A percentile compares a stretch with the other conserved stretches of the same genome.
phyloP scores from a whole-genome alignment of 2,797 vertebrate species.

The Anguilla marmorata region DNA sequence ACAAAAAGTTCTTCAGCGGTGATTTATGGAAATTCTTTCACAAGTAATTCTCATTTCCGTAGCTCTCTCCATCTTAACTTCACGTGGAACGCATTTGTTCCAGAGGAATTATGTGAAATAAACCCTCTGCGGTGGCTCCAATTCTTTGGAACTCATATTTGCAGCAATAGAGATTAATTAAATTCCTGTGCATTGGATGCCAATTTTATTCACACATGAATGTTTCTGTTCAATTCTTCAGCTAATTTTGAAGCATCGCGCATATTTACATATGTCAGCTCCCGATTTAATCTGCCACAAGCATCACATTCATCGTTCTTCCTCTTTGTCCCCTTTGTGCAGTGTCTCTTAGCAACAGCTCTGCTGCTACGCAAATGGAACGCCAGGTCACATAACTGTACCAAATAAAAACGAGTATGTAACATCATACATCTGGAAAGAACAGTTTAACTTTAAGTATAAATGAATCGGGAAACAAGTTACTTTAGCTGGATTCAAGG shows the following conservation, averaged over 20 bases:
- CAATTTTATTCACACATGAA: not conserved
- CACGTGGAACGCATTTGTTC: not conserved
- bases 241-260: not conserved
- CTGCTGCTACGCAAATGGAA: not conserved
- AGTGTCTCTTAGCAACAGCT: not conserved
- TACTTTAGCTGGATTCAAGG: not conserved
- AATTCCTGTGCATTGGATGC: not conserved
- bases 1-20: not conserved
- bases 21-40: not conserved
- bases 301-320: not conserved
- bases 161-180: not conserved
- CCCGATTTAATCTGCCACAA: not conserved
- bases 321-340: not conserved
- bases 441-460: too few species aligned
- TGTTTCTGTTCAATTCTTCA: not conserved
- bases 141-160: not conserved
- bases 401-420: not conserved
- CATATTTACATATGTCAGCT: not conserved
- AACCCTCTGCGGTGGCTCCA: not conserved
- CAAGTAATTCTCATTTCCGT: constrained; percentile 10
- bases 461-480: too few species aligned
- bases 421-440: not conserved
- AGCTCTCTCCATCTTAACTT: not conserved
- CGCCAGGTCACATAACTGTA: not conserved
- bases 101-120: not conserved